phyloP scores from a whole-genome alignment of 2,888 invertebrate genomes.

The Ametastegia equiseti region DNA sequence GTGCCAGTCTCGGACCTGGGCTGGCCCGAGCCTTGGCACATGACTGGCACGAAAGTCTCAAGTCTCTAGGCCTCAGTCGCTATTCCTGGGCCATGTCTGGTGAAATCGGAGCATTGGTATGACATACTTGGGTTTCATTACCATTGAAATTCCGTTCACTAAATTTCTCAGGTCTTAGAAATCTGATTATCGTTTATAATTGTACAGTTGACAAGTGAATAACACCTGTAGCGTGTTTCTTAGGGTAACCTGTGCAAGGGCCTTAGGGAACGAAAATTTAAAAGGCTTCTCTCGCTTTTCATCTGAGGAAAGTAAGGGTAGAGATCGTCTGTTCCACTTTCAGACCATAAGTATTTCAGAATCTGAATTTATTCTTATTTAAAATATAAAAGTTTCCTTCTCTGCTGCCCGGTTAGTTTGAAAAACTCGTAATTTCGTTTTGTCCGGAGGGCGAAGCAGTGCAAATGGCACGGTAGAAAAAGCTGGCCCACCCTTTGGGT shows the following conservation, averaged over 20 bases:
- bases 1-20: too few relatives aligned
- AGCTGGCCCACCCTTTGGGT: background rate
- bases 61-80: too few relatives aligned
- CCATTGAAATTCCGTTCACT: too few relatives aligned
- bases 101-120: too few relatives aligned
- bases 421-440: conserved; percentile 69
- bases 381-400: conserved; percentile 68
- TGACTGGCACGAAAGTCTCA: too few relatives aligned
- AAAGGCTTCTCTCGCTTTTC: background rate
- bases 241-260: background rate
- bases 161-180: too few relatives aligned
- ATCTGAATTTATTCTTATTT: conserved; percentile 71
- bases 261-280: too few relatives aligned
- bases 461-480: background rate
- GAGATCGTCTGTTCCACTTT: background rate
- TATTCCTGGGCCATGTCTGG: too few relatives aligned
- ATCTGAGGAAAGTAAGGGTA: background rate
- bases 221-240: background rate
- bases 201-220: background rate
- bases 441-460: conserved; percentile 51
- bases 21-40: too few relatives aligned
- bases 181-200: background rate
- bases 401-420: conserved; percentile 54
- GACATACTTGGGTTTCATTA: too few relatives aligned
- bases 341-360: conserved; percentile 57